Percentiles rank a stretch among this genome's conserved stretches.
phyloP scores from a whole-genome alignment of 2,888 invertebrate genomes.

The Xanthia icteritia region DNA sequence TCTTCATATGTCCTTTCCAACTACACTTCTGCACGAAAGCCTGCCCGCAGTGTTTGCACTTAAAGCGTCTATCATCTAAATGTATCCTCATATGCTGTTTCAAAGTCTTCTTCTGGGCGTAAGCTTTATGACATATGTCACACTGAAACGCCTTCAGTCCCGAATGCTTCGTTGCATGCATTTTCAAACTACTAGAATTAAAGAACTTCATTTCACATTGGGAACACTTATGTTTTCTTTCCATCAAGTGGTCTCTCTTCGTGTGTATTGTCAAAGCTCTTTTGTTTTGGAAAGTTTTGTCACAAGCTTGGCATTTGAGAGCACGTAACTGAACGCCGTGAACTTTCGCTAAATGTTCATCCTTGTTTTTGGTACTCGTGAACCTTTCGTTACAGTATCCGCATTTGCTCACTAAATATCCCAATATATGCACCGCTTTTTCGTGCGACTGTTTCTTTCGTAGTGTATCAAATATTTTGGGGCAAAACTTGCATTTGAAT shows the following conservation, averaged over 20 bases:
- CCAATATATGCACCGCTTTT: conserved; percentile 55
- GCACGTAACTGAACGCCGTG: conserved; percentile 70
- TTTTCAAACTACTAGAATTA: conserved; percentile 56
- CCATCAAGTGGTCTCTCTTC: conserved; percentile 79
- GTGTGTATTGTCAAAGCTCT: conserved; percentile 71
- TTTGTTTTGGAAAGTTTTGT: conserved; percentile 68
- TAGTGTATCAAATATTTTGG: conserved; percentile 76
- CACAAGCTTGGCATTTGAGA: conserved; percentile 75
- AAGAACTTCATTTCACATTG: conserved; percentile 80
- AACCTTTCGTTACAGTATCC: conserved; percentile 72
- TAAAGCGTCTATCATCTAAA: conserved; percentile 64
- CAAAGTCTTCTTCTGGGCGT: conserved; percentile 63
- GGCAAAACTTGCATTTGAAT: conserved; percentile 73
- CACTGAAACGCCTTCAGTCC: conserved; percentile 78
- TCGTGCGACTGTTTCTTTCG: conserved; percentile 75
- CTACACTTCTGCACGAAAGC: conserved; percentile 67
- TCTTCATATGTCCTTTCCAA: conserved; percentile 61
- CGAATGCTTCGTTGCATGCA: conserved; percentile 79
- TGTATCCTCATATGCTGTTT: conserved; percentile 73
- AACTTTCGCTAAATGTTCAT: conserved; percentile 71
- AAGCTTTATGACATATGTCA: conserved; percentile 75
- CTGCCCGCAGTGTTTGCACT: conserved; percentile 62
- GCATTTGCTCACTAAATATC: conserved; percentile 64
- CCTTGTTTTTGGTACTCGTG: conserved; percentile 68
- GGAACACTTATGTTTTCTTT: conserved; percentile 78